These are phyloP conservation scores for Philaenus spumarius DNA, from an alignment of 1,140 invertebrate genomes.

Conservation along the genomic window DNA sequence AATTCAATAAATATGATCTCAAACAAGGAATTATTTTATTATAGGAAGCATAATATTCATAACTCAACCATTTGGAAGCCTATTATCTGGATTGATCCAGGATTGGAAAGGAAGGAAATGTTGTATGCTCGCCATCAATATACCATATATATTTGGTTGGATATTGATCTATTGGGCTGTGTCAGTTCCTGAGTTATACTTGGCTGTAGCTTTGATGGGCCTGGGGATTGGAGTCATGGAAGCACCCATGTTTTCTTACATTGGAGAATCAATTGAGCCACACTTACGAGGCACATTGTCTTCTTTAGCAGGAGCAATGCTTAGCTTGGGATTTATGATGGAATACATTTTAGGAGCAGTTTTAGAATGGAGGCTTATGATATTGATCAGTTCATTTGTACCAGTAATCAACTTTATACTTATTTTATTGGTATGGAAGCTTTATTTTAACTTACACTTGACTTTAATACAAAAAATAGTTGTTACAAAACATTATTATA, in stretches of 20 bases:
- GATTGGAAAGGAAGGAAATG: conserved; percentile 22
- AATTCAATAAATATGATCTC: too few relatives aligned
- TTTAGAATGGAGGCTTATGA: conserved; percentile 7
- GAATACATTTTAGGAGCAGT: conserved; percentile 4
- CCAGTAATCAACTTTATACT: conserved; percentile 18
- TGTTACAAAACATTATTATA: neutral
- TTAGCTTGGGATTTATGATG: conserved; percentile 8
- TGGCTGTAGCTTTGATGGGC: conserved; percentile 17
- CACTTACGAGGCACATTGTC: neutral
- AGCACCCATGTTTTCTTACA: conserved; percentile 44
- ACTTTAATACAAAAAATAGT: neutral
- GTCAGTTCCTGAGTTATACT: conserved; percentile 8
- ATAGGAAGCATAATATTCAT: conserved; percentile 25
- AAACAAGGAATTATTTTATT: neutral
- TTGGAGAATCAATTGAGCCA: conserved; percentile 44
- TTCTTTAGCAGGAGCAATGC: conserved; percentile 1
- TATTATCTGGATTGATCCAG: conserved; percentile 22
- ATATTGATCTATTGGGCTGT: conserved; percentile 16
- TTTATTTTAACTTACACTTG: neutral
- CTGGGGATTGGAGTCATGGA: conserved; percentile 42
- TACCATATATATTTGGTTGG: conserved; percentile 22
- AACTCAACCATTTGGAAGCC: conserved; percentile 19
- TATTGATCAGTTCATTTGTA: conserved; percentile 10
- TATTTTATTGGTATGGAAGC: conserved; percentile 7
- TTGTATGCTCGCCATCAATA: conserved; percentile 24